A percentile compares a stretch with the other conserved stretches of the same genome.
Evolutionary conservation across 1,140 invertebrate genomes (phyloP).

Genomic region (Streblospio benedicti): DNA sequence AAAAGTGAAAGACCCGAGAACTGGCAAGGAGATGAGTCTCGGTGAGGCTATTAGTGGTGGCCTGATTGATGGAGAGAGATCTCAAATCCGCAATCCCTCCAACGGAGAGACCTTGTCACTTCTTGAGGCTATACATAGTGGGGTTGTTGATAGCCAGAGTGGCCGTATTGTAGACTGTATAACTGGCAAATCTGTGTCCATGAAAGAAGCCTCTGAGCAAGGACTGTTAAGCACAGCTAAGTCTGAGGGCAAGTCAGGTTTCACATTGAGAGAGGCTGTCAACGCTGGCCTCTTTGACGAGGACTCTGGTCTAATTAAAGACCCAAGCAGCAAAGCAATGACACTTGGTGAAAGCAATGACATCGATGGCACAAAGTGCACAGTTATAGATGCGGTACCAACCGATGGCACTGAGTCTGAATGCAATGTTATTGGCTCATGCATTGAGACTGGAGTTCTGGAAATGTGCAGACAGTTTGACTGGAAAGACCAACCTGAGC

Average conservation of each 20-base stretch:
- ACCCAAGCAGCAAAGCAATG: slow-evolving; percentile 68
- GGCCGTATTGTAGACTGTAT: slow-evolving; percentile 63
- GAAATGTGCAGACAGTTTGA: no score
- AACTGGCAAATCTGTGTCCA: slow-evolving; percentile 79
- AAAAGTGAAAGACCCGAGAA: no score
- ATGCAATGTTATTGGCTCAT: no score
- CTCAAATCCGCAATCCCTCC: neutral
- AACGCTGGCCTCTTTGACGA: slow-evolving; percentile 67
- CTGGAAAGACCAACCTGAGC: neutral
- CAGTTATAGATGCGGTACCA: no score
- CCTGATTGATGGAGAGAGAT: slow-evolving; percentile 13
- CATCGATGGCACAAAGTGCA: no score
- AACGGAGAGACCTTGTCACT: slow-evolving; percentile 51
- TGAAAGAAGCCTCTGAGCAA: slow-evolving; percentile 60
- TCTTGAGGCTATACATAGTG: slow-evolving; percentile 65
- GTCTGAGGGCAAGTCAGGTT: slow-evolving; percentile 56
- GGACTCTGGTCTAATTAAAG: slow-evolving; percentile 66
- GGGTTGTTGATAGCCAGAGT: slow-evolving; percentile 57
- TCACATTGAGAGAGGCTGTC: slow-evolving; percentile 57
- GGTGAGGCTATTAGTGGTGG: slow-evolving; percentile 57
- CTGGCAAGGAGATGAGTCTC: slow-evolving; percentile 49
- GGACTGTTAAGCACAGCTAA: slow-evolving; percentile 62
- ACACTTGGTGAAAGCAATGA: slow-evolving; percentile 65
- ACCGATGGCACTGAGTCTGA: no score
- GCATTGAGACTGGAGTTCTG: no score